Base-by-base conservation (phyloP, 2,888 invertebrate genomes). In the Chaetoderma sp. region DNA sequence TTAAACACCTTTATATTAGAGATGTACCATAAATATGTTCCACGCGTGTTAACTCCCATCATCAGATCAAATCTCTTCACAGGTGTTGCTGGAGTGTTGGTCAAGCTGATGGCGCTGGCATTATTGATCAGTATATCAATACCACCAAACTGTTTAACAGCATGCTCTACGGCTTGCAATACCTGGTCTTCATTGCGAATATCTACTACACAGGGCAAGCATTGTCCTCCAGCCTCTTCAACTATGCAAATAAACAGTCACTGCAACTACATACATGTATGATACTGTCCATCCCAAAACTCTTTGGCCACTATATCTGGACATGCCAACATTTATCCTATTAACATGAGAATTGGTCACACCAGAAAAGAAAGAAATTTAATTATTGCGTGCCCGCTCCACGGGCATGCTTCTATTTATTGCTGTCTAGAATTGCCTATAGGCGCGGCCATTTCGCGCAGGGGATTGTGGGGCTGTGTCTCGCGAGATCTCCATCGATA, bases 51-150 rank as follows among this genome's bases (percentile, higher is more conserved):
- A 76, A 98, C 92, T 65, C 90, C 91, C 83, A 97, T 94, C 98
- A 98, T 98, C 45, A 98, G 90, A 87, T 98, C 98, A 83, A 94
- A 98, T 86, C 92, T 90, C 88, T 98, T 98, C 96, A 98, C 97
- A 42, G 94, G 92, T 0, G 96, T 96, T 6, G 91, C 88, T 1
- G 90, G 88, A 0, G 97, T 98, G 55, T 91, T 91, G 0, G 95
- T 86, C 33, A 89, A 80, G 61, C 83, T 83, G 78, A 98, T 98
- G 13, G 98, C 98, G 70, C 96, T 96, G 1, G 98, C 98, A 89
- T 98, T 98, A 88, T 98, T 98, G 21, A 98, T 89, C 8, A 88
- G 87, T 73, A 98, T 93, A 84, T 98, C 98, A 77, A 98, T 96
- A 13, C 97, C 96, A 33, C 97, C 97, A 88, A 98, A 98, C 88